Base-by-base conservation (phyloP, 2,888 invertebrate species). In the Caenorhabditis imperialis region DNA sequence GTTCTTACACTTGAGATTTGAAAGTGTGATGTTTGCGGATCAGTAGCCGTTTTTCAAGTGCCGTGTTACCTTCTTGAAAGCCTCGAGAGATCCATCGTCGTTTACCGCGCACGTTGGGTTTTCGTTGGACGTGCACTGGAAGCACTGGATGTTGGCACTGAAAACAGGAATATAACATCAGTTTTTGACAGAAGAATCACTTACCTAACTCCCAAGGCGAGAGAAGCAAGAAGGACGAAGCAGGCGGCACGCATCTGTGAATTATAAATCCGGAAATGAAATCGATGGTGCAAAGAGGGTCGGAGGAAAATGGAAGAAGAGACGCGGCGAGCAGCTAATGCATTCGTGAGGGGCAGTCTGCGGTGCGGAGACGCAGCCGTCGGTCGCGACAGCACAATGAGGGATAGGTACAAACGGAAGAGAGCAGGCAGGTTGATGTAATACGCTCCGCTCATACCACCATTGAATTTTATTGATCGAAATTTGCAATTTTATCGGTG, bases 81-180 rank as follows among this genome's bases (percentile, higher is more conserved):
- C 44, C 7, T 30, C 55, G 27, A 84, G 67, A 33, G 72, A 67
- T 18, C 44, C 54, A 1, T 62, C 55, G 33, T 84, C 81, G 48
- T 76, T 78, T 14, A 60, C 53, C 4, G 51, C 73, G 60, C 85
- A 85, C 1, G 71, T 72, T 18, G 77, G 65, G 53, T 85, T 69
- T 18, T 78, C 81, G 27, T 61, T 67, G 20, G 81, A 81, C 20
- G 81, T 82, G 69, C 85, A 85, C 75, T 82, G 81, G 67, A 71
- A 85, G 58, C 85, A 85, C 20, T 30, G 54, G 47, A 81, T n/a
- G 40, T 77, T 50, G 53, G 75, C 79, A 69, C 71, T 75, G 75
- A 48, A 30, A 30, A 51, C 27, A 47, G 4, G n/a, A 2, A n/a
- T 6, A 3, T 23, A 20, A 51, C 51, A 16, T 20, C 8, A 25